A percentile compares a stretch with the other conserved stretches of the same genome.
Conservation (phyloP, 2,888 invertebrate genomes). For the Mythimna impura region DNA sequence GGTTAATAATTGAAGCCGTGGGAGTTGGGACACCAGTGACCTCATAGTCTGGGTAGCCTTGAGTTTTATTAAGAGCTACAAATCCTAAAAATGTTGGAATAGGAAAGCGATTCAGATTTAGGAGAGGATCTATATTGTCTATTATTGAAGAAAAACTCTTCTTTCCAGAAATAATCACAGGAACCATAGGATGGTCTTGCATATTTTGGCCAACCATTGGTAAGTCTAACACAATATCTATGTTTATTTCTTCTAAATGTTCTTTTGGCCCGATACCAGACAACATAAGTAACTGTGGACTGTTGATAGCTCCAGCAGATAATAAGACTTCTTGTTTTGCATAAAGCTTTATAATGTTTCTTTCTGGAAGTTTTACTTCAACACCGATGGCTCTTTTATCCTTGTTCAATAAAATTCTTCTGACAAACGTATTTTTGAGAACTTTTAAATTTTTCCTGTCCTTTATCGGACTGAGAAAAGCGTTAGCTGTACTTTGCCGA, state of each 20-base stretch:
- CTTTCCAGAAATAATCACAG: slow-evolving; percentile 66
- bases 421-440: slow-evolving; percentile 72
- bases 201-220: slow-evolving; percentile 76
- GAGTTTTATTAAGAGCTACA: slow-evolving; percentile 71
- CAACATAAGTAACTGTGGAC: slow-evolving; percentile 78
- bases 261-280: slow-evolving; percentile 78
- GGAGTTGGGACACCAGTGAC: slow-evolving; percentile 66
- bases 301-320: slow-evolving; percentile 77
- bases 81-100: slow-evolving; percentile 72
- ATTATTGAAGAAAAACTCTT: slow-evolving; percentile 51
- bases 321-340: slow-evolving; percentile 75
- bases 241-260: slow-evolving; percentile 71
- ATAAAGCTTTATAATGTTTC: slow-evolving; percentile 56
- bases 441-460: slow-evolving; percentile 74
- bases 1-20: slow-evolving; percentile 61
- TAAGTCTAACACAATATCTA: slow-evolving; percentile 68
- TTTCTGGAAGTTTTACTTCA: slow-evolving; percentile 66
- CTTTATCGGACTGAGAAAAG: slow-evolving; percentile 72
- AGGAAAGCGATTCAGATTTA: slow-evolving; percentile 70
- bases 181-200: slow-evolving; percentile 75
- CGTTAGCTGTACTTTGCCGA: slow-evolving; percentile 73
- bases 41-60: slow-evolving; percentile 77
- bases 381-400: slow-evolving; percentile 70
- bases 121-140: slow-evolving; percentile 66
- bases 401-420: slow-evolving; percentile 71